Percentiles rank a stretch among this genome's conserved stretches.
These are phyloP conservation scores for Idris sp. DNA, from an alignment of 1,140 invertebrate species.

Conservation along the genomic window DNA sequence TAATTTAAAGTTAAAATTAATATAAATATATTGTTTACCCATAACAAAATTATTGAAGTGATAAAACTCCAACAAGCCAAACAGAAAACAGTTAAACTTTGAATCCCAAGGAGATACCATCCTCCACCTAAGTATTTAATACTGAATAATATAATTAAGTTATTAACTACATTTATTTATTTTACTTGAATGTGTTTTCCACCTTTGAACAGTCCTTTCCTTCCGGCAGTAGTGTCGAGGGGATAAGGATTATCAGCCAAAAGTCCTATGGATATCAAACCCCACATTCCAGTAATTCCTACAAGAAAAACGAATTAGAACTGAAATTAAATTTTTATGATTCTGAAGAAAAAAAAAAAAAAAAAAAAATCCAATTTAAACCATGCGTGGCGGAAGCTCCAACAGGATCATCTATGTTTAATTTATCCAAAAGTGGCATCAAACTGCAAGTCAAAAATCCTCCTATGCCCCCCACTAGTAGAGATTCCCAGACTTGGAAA, in stretches of 20 bases:
- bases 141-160: too few species aligned
- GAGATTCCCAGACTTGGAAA: conserved; percentile 90
- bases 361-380: conserved; percentile 34
- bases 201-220: conserved; percentile 89
- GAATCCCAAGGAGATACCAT: conserved; percentile 90
- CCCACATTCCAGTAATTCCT: conserved; percentile 81
- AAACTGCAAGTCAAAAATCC: conserved; percentile 84
- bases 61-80: conserved; percentile 85
- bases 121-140: conserved; percentile 83
- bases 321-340: not conserved
- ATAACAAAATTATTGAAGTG: conserved; percentile 84
- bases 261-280: conserved; percentile 91
- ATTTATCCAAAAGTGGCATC: conserved; percentile 85
- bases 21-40: conserved; percentile 70
- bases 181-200: too few species aligned
- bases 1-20: too few species aligned
- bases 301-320: conserved; percentile 33
- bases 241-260: conserved; percentile 92
- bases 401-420: conserved; percentile 93
- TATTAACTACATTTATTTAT: too few species aligned
- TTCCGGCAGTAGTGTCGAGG: conserved; percentile 86
- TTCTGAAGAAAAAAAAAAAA: too few species aligned
- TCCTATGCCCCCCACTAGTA: conserved; percentile 90
- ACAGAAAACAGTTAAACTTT: conserved; percentile 84
- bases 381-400: conserved; percentile 94